phyloP scores from a whole-genome alignment of 1,140 invertebrate genomes.

The Drosophila kanapiae region DNA sequence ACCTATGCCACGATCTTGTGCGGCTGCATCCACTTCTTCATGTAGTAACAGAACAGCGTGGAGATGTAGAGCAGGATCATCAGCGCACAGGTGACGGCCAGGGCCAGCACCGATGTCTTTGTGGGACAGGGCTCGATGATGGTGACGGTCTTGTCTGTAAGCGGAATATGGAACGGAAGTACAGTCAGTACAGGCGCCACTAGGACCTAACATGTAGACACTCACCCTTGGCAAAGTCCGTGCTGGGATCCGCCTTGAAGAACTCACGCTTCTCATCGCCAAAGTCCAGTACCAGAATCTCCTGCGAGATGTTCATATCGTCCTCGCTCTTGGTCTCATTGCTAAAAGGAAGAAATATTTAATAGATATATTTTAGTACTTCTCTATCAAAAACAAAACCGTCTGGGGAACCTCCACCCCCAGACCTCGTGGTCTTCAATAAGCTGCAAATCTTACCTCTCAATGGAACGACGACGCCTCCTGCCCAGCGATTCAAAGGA shows the following conservation, averaged over 20 bases:
- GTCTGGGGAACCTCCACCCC: too few species aligned
- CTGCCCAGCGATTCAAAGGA: conserved; percentile 96
- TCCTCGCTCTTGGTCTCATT: conserved; percentile 89
- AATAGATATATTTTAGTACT: neutral
- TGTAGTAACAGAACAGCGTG: conserved; percentile 95
- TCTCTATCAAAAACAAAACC: too few species aligned
- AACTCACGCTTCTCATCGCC: conserved; percentile 95
- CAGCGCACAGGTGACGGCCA: conserved; percentile 95
- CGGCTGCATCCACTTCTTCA: conserved; percentile 95
- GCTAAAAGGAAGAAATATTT: conserved; percentile 45
- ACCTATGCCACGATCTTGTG: conserved; percentile 91
- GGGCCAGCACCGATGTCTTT: conserved; percentile 93
- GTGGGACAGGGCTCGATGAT: conserved; percentile 95
- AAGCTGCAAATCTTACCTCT: conserved; percentile 72
- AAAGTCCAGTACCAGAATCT: conserved; percentile 96
- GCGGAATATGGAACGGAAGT: neutral
- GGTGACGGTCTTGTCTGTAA: conserved; percentile 93
- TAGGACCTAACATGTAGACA: neutral
- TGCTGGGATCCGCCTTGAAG: conserved; percentile 91
- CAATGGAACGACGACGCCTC: conserved; percentile 92
- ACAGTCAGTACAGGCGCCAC: neutral
- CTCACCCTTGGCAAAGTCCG: conserved; percentile 91
- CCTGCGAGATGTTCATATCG: conserved; percentile 97
- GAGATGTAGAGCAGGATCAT: conserved; percentile 95
- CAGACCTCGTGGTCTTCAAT: too few species aligned